These are phyloP conservation scores for Falcaria lacertinaria DNA, from an alignment of 2,888 invertebrate genomes.

Conservation along the genomic window DNA sequence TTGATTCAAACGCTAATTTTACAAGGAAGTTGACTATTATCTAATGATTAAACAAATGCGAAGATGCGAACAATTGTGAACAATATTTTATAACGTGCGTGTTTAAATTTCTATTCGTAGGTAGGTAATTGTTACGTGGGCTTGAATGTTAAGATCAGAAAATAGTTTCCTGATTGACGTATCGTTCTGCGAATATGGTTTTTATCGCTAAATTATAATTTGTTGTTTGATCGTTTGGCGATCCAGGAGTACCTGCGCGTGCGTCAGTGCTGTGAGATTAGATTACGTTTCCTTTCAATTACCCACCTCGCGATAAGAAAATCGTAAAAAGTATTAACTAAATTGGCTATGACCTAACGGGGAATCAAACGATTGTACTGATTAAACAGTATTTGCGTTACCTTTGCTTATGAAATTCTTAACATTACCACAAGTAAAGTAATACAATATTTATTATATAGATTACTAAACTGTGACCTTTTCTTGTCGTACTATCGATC, in stretches of 20 bases:
- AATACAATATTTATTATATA: too few species aligned
- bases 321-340: constrained; percentile 50
- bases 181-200: constrained; percentile 28
- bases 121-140: neutral
- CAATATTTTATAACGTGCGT: too few species aligned
- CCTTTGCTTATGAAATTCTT: too few species aligned
- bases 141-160: too few species aligned
- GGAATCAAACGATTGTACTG: constrained; percentile 23
- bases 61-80: too few species aligned
- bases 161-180: constrained; percentile 1
- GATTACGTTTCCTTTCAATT: constrained; percentile 47
- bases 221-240: constrained; percentile 33
- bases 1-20: too few species aligned
- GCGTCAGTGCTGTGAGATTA: constrained; percentile 41
- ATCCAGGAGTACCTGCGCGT: constrained; percentile 36
- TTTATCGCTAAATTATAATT: constrained; percentile 43
- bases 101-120: too few species aligned
- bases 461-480: too few species aligned
- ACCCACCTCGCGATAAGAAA: constrained; percentile 45
- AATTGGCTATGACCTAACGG: constrained; percentile 41
- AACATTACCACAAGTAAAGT: too few species aligned
- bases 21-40: too few species aligned
- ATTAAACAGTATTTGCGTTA: constrained; percentile 10
- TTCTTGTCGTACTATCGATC: too few species aligned
- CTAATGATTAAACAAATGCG: too few species aligned